Evolutionary conservation across 1,140 invertebrate genomes (phyloP), one percentile per base, ranked within the genome.

Genomic region (Papilio machaon): DNA sequence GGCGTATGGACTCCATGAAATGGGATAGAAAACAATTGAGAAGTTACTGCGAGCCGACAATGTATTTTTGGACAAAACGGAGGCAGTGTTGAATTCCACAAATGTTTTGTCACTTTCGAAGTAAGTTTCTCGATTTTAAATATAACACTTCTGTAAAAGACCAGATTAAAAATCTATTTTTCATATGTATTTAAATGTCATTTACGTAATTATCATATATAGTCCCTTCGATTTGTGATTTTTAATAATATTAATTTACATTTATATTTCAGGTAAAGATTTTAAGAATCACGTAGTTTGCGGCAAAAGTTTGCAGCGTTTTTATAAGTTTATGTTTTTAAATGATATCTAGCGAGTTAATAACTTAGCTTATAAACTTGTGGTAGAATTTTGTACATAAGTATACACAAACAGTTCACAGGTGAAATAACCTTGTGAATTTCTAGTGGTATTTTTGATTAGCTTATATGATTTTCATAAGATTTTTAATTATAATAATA

Each of bases 1-100:
- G 91, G 92, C 82, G 90, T 2, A 86, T 90, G 87, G 85, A 89
- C 8, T 76, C 84, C 0, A 86, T 84, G 15, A 64, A 82, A 2
- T 95, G 94, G 94, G 94, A 95, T 73, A 83, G 84, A 7, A 82
- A 82, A 15, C 94, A 95, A 84, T 46, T 87, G 38, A 87, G 94
- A 74, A 82, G 84, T 11, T 85, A 82, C 75, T 91, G 91, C 60
- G 89, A 94, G 78, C 87, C 92, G 11, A 94, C 89, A 3, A 86
- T 83, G 74, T 82, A 87, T n/a, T 95, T 94, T 82, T 95, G 94
- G 94, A 82, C 86, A 1, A n/a, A 46, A 23, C 74, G 80, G 9
- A 13, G 80, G 7, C 64, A 35, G 11, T 38, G 13, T 70, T 70
- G 60, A 30, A 64, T 11, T 10, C 49, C 13, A 30, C 9, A 19